Conservation (phyloP, 2,113 vertebrate genomes). For the Eptesicus fuscus region DNA sequence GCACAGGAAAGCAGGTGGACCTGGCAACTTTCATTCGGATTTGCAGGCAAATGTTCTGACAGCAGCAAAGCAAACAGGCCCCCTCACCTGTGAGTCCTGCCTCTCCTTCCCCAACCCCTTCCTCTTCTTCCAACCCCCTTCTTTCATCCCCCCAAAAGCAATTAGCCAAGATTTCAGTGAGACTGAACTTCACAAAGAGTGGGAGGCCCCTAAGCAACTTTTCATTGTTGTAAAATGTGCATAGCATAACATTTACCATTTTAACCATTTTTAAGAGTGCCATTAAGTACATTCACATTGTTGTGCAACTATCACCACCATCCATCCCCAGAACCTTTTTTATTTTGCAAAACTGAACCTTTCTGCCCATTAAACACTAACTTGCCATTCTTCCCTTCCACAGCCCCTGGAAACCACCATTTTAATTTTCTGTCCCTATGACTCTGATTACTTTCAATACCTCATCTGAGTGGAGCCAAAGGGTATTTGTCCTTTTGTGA, state of each 20-base stretch:
- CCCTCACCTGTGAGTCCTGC: too few relatives aligned
- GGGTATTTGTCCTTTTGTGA: background rate
- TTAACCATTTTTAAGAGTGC: background rate
- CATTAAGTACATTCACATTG: background rate
- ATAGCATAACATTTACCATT: background rate
- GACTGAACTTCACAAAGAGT: background rate
- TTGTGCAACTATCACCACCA: background rate
- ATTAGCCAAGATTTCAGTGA: background rate
- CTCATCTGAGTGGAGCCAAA: background rate
- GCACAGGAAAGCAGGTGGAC: background rate
- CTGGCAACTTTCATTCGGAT: rapidly evolving
- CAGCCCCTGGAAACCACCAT: background rate
- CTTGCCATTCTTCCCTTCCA: background rate
- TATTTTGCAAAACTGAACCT: background rate
- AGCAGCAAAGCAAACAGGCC: background rate
- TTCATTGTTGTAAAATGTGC: background rate
- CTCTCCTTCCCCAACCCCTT: background rate
- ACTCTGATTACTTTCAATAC: background rate
- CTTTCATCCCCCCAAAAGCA: background rate
- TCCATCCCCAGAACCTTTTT: background rate
- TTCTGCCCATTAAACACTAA: background rate
- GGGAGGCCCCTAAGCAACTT: background rate
- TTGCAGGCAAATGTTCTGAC: background rate
- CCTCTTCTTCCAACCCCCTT: background rate
- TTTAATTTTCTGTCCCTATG: background rate